Evolutionary conservation across 2,888 invertebrate genomes (phyloP), one percentile per base, ranked within the genome.

Genomic region (Lobophora halterata): DNA sequence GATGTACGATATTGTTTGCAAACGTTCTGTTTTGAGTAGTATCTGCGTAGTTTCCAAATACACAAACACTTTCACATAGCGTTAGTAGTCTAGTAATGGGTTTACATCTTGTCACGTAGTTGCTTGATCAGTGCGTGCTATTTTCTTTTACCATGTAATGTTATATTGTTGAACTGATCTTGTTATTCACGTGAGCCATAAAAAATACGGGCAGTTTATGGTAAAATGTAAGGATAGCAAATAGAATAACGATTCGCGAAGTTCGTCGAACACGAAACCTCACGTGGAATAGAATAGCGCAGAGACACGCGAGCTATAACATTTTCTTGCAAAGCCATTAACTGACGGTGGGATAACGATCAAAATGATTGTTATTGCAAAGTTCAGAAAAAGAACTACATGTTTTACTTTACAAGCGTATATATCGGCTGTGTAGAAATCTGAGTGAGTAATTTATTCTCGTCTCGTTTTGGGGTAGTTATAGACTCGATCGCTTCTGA

Each of bases 101-200:
- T 38, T 31, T 21, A 9, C 13, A 16, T 28, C 27, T 42, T 31
- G 24, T 40, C 37, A 37, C 35, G 44, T 52, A 49, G 49, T 21
- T 28, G 52, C 49, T 52, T 45, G 39, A 32, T 25, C 37, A 27
- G 38, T 26, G 36, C 32, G 32, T 43, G 39, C 28, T 33, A n/a
- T 26, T 29, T 19, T 13, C 7, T 35, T 32, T 25, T n/a, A 26
- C 11, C 12, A 29, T 25, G 26, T 41, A 21, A 18, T 35, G 31
- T 27, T 36, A 24, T 36, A 24, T 28, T 31, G 19, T 31, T 30
- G 26, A 24, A 29, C 28, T 37, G 30, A 24, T 35, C 34, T 18
- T 36, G 30, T 20, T 36, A 31, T 31, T 31, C 30, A 32, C 35
- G 36, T 32, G 26, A 27, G 23, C 31, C 24, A 26, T 26, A 32